Conservation (phyloP, 2,113 vertebrate species). For the Cavia aperea region DNA sequence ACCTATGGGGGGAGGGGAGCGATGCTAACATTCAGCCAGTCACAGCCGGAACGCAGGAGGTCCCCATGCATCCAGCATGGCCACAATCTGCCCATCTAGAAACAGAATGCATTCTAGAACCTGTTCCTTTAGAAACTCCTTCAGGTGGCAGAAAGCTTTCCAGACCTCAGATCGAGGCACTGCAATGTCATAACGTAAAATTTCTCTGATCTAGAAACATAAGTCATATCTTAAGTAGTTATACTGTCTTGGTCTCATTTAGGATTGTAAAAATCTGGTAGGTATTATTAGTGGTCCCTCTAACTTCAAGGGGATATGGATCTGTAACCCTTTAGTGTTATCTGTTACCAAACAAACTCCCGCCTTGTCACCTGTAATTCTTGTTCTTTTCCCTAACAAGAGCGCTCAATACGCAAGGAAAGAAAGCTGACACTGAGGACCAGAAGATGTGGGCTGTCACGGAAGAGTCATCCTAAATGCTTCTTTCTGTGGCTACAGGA, state of each 20-base stretch:
- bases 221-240: not conserved
- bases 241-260: not conserved
- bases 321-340: not conserved
- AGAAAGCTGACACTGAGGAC: not conserved
- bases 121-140: not conserved
- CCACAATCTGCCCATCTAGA: not conserved
- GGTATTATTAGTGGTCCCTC: not conserved
- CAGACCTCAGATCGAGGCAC: not conserved
- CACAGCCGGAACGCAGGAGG: not conserved
- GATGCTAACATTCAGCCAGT: not conserved
- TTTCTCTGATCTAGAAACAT: not conserved
- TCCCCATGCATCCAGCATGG: not conserved
- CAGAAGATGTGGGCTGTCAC: not conserved
- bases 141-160: not conserved
- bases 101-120: too few species aligned
- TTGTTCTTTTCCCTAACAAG: not conserved
- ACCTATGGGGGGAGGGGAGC: not conserved
- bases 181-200: conserved; percentile 1
- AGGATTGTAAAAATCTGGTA: not conserved
- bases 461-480: not conserved
- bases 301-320: not conserved
- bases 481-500: not conserved
- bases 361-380: not conserved
- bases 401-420: not conserved
- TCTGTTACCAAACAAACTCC: not conserved